A percentile compares a stretch with the other conserved stretches of the same genome.
These are phyloP conservation scores for Calephelis perditalis DNA, from an alignment of 2,888 invertebrate genomes.

Conservation along the genomic window DNA sequence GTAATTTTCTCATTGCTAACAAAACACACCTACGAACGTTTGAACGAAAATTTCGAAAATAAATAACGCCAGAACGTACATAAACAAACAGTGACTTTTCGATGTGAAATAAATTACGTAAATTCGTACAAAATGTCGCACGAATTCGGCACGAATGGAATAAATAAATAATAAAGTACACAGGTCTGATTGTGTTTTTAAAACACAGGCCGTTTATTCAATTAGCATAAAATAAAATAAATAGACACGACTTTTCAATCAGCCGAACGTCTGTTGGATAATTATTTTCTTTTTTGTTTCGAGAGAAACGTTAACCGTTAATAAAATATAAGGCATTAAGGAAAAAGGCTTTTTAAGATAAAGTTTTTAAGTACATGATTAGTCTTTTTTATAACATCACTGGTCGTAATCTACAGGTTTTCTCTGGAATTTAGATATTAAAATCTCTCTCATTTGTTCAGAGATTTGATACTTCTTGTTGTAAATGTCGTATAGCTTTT, in stretches of 20 bases:
- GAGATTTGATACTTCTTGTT: no score
- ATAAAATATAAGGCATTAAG: background rate
- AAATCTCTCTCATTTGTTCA: no score
- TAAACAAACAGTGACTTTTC: constrained; percentile 34
- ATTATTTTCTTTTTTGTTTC: constrained; percentile 11
- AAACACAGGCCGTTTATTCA: constrained; percentile 20
- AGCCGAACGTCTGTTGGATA: background rate
- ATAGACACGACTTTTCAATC: constrained; percentile 13
- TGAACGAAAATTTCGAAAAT: constrained; percentile 29
- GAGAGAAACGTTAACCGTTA: background rate
- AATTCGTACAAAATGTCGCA: constrained; percentile 33
- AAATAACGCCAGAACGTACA: constrained; percentile 32
- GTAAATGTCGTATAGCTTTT: no score
- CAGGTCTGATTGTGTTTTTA: constrained; percentile 16
- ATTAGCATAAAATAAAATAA: constrained; percentile 12
- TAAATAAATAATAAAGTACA: constrained; percentile 28
- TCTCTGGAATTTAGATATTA: no score
- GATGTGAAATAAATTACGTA: constrained; percentile 37
- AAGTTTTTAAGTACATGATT: no score
- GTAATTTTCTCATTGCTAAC: constrained; percentile 27
- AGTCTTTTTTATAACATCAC: no score
- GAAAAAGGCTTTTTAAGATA: no score
- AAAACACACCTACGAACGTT: constrained; percentile 28
- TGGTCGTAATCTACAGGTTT: no score
- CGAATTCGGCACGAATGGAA: constrained; percentile 27